These are phyloP conservation scores for Candidula unifasciata DNA, from an alignment of 2,888 invertebrate genomes.

Conservation along the genomic window DNA sequence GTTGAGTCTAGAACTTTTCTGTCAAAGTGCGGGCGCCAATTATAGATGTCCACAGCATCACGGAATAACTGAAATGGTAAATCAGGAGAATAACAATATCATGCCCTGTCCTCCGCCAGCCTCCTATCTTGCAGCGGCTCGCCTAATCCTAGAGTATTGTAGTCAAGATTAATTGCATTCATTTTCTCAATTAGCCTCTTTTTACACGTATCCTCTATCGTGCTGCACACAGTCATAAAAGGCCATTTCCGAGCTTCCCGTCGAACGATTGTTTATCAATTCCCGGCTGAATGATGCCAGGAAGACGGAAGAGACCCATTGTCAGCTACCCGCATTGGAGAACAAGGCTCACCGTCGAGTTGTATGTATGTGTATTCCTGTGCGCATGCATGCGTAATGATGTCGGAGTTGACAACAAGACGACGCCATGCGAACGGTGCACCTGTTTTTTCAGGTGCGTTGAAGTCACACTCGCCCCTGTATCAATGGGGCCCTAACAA, in stretches of 20 bases:
- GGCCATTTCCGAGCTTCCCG: background rate
- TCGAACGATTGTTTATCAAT: background rate
- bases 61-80: conserved; percentile 11
- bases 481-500: too few relatives aligned
- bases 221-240: conserved; percentile 17
- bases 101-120: conserved; percentile 6
- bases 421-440: background rate
- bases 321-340: conserved; percentile 23
- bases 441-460: background rate
- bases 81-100: conserved; percentile 22
- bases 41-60: conserved; percentile 6
- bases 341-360: background rate
- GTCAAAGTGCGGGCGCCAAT: conserved; percentile 22
- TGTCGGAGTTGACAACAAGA: background rate
- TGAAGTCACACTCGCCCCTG: background rate
- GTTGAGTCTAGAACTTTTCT: conserved; percentile 14
- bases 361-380: background rate
- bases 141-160: conserved; percentile 1
- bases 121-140: background rate
- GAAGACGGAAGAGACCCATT: background rate
- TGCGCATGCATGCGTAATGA: conserved; percentile 7
- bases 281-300: background rate
- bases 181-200: conserved; percentile 34
- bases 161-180: conserved; percentile 34
- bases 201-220: conserved; percentile 1